These are phyloP conservation scores for Archivesica marissinica DNA, from an alignment of 1,140 invertebrate species.

Conservation along the genomic window DNA sequence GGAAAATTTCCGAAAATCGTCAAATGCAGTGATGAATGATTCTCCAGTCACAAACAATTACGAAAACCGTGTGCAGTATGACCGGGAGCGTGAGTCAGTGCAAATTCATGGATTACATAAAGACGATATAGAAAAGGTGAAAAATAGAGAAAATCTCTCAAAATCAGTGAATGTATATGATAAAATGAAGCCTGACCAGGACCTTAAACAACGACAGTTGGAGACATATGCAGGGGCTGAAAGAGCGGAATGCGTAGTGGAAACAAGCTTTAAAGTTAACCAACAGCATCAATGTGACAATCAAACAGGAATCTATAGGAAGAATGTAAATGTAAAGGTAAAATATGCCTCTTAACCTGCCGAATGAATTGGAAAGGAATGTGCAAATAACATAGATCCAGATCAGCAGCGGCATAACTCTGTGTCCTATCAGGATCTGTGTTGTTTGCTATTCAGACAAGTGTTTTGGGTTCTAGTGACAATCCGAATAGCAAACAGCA, in stretches of 20 bases:
- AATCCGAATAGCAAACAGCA: too few relatives aligned
- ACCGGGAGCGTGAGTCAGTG: neutral
- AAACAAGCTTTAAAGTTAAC: neutral
- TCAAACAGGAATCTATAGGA: neutral
- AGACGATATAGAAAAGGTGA: neutral
- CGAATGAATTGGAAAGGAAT: too few relatives aligned
- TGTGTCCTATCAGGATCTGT: too few relatives aligned
- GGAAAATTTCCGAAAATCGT: neutral
- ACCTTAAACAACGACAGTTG: neutral
- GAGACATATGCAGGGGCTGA: neutral
- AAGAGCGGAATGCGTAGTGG: neutral
- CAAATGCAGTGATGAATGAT: neutral
- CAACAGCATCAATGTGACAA: neutral
- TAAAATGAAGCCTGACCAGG: neutral
- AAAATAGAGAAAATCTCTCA: neutral
- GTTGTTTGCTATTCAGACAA: too few relatives aligned
- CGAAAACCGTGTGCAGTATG: neutral
- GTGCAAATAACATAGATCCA: too few relatives aligned
- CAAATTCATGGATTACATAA: neutral
- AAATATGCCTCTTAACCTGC: too few relatives aligned
- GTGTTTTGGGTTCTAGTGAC: too few relatives aligned
- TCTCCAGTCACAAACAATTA: too few relatives aligned
- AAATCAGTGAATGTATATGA: neutral
- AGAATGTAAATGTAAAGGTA: conserved; percentile 27
- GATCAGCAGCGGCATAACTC: too few relatives aligned